Evolutionary conservation across 1,140 invertebrate genomes (phyloP).

Genomic region (Zaprionus inermis): DNA sequence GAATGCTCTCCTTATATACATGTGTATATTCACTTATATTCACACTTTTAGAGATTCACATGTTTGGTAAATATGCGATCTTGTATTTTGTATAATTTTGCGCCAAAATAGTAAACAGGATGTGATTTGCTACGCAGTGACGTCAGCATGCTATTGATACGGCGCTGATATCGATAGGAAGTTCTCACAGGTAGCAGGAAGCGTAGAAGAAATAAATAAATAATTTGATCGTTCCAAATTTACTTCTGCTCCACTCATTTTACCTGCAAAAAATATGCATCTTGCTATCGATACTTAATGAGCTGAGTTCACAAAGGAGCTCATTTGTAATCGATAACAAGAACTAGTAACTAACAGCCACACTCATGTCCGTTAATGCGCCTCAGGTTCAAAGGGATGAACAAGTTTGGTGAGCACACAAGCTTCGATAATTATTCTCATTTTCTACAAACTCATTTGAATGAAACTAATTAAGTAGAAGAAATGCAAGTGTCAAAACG

Average conservation of each 20-base stretch:
- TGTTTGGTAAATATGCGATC: constrained; percentile 11
- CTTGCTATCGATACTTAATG: neutral
- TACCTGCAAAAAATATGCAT: too few relatives aligned
- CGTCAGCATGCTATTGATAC: constrained; percentile 56
- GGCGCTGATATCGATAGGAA: constrained; percentile 13
- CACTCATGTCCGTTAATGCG: neutral
- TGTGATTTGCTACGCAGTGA: constrained; percentile 45
- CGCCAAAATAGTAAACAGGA: constrained; percentile 72
- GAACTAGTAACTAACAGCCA: neutral
- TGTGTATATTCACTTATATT: constrained; percentile 23
- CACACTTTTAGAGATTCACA: constrained; percentile 18
- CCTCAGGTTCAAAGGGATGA: neutral
- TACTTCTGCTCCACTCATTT: neutral
- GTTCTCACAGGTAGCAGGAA: constrained; percentile 13
- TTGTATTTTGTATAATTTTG: constrained; percentile 26
- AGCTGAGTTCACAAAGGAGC: neutral
- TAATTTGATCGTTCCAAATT: neutral
- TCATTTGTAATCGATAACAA: neutral
- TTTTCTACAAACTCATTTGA: neutral
- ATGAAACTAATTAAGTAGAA: constrained; percentile 1
- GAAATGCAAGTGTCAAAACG: neutral
- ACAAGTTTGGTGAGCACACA: neutral
- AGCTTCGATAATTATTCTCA: neutral
- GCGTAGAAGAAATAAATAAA: neutral
- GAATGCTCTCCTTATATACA: constrained; percentile 46